Conservation (phyloP, 1,140 invertebrate species). For the Drosophila ohnishii region DNA sequence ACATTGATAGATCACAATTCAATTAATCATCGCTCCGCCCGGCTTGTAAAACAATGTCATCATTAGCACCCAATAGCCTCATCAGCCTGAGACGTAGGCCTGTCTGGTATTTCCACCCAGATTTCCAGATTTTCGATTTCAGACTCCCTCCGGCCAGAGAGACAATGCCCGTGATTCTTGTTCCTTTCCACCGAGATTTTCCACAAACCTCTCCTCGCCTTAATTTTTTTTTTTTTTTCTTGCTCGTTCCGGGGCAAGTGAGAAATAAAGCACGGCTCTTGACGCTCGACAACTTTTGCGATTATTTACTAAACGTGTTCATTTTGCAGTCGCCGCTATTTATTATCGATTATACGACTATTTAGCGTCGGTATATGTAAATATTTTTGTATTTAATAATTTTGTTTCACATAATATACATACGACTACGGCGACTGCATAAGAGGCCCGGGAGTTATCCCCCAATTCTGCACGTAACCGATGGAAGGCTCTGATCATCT, state of each 20-base stretch:
- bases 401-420: constrained; percentile 55
- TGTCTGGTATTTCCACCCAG: constrained; percentile 39
- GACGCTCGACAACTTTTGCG: constrained; percentile 52
- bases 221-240: neutral
- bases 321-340: constrained; percentile 76
- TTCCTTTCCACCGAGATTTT: constrained; percentile 33
- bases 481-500: neutral
- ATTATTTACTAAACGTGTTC: constrained; percentile 81
- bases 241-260: constrained; percentile 2
- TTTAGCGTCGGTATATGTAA: constrained; percentile 75
- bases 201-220: neutral
- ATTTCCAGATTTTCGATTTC: constrained; percentile 17
- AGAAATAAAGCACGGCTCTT: constrained; percentile 36
- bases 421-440: constrained; percentile 6
- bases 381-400: constrained; percentile 77
- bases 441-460: constrained; percentile 2
- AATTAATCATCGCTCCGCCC: constrained; percentile 65
- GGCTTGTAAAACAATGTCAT: constrained; percentile 64
- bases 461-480: constrained; percentile 42
- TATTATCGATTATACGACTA: constrained; percentile 79
- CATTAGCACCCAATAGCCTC: constrained; percentile 53
- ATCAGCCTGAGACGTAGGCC: constrained; percentile 15
- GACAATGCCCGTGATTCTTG: constrained; percentile 41
- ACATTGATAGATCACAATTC: constrained; percentile 74
- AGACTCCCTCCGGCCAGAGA: constrained; percentile 1